These are phyloP conservation scores for Trematomus bernacchii DNA, from an alignment of 2,797 vertebrate genomes.

Conservation along the genomic window DNA sequence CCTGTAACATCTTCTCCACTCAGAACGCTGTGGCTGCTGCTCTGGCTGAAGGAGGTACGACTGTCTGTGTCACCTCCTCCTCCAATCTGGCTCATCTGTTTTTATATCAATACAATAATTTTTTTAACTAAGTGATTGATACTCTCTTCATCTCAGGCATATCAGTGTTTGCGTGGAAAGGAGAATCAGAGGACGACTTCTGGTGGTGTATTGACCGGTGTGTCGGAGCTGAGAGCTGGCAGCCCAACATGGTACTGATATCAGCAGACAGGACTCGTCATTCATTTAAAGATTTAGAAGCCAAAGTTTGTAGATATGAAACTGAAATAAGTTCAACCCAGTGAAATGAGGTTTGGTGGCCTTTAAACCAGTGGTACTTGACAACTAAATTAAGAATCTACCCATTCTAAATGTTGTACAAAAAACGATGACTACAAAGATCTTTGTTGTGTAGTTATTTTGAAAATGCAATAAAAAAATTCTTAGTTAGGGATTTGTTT, in stretches of 20 bases:
- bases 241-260: conserved; percentile 92
- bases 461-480: neutral
- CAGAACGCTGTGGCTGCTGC: conserved; percentile 95
- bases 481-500: neutral
- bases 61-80: neutral
- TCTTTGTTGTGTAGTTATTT: neutral
- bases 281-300: neutral
- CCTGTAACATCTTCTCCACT: conserved; percentile 97
- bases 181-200: conserved; percentile 95
- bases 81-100: neutral
- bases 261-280: neutral
- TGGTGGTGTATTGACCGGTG: conserved; percentile 97
- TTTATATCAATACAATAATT: neutral
- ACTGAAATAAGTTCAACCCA: neutral
- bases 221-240: conserved; percentile 90
- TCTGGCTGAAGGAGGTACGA: conserved; percentile 90
- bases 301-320: neutral
- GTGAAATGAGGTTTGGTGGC: neutral
- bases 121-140: too few species aligned
- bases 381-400: neutral
- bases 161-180: conserved; percentile 95
- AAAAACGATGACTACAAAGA: neutral
- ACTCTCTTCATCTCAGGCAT: conserved; percentile 80
- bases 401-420: neutral
- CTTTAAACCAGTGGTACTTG: neutral